phyloP scores from a whole-genome alignment of 1,140 invertebrate species.

The Ips typographus region DNA sequence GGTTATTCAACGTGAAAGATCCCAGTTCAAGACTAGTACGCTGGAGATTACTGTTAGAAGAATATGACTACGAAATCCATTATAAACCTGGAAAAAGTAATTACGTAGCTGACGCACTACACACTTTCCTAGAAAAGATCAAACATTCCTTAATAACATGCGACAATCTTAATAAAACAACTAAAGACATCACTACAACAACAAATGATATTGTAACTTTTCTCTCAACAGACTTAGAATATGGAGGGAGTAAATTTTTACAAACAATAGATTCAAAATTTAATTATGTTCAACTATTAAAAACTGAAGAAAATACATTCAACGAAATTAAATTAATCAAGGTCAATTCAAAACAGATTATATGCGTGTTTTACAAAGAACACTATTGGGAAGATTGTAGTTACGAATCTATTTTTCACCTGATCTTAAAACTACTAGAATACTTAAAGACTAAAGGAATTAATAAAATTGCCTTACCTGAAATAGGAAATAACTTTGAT shows the following conservation, averaged over 20 bases:
- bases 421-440: constrained; percentile 4
- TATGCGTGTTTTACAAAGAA: background rate
- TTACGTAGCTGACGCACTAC: constrained; percentile 21
- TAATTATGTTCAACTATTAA: background rate
- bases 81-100: constrained; percentile 51
- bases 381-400: background rate
- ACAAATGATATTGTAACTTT: background rate
- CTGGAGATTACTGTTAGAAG: constrained; percentile 51
- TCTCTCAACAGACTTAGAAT: background rate
- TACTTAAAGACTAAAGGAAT: background rate
- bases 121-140: background rate
- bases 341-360: background rate
- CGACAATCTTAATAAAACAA: background rate
- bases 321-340: background rate
- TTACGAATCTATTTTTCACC: constrained; percentile 1
- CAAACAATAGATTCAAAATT: background rate
- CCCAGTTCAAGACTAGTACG: constrained; percentile 50
- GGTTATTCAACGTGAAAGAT: constrained; percentile 52
- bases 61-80: constrained; percentile 53
- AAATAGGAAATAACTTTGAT: background rate
- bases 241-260: too few relatives aligned
- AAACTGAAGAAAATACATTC: background rate
- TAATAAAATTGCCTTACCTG: constrained; percentile 2
- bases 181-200: background rate
- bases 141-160: background rate